A percentile compares a stretch with the other conserved stretches of the same genome.
Conservation (phyloP, 1,140 invertebrate genomes). For the Chrysopa pallens region DNA sequence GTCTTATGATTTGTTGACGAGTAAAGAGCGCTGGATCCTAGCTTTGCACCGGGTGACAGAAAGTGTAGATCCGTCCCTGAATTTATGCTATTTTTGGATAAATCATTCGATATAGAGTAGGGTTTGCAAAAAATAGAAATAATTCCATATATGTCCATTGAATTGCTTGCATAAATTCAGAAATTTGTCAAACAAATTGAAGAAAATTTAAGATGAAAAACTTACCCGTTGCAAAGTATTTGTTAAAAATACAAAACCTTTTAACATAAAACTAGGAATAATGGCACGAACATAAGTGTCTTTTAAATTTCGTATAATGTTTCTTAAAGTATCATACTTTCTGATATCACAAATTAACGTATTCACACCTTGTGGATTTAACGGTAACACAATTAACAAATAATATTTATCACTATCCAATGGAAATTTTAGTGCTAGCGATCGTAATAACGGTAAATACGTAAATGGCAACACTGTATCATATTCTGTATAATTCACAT, state of each 20-base stretch:
- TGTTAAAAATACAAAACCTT: conserved; percentile 57
- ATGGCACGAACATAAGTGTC: conserved; percentile 48
- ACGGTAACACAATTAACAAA: conserved; percentile 36
- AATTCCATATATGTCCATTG: too few species aligned
- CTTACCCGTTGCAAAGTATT: conserved; percentile 58
- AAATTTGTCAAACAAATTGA: too few species aligned
- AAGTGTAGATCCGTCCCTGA: too few species aligned
- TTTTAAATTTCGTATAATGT: conserved; percentile 43
- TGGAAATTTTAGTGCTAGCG: conserved; percentile 52
- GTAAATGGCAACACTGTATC: conserved; percentile 53
- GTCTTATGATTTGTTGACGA: too few species aligned
- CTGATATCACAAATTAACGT: conserved; percentile 19
- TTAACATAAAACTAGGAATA: conserved; percentile 58
- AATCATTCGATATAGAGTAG: too few species aligned
- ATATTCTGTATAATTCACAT: conserved; percentile 39
- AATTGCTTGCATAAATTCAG: too few species aligned
- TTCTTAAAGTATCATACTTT: conserved; percentile 31
- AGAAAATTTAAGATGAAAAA: conserved; percentile 3
- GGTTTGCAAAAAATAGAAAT: too few species aligned
- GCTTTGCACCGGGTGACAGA: too few species aligned
- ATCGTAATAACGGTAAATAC: conserved; percentile 50
- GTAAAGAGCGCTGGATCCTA: too few species aligned
- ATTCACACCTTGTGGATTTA: conserved; percentile 24
- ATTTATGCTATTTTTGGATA: too few species aligned
- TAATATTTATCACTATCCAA: conserved; percentile 48